Percentiles rank a stretch among this genome's conserved stretches.
These are phyloP conservation scores for Brachionus rubens DNA, from an alignment of 1,140 invertebrate genomes.

Conservation along the genomic window DNA sequence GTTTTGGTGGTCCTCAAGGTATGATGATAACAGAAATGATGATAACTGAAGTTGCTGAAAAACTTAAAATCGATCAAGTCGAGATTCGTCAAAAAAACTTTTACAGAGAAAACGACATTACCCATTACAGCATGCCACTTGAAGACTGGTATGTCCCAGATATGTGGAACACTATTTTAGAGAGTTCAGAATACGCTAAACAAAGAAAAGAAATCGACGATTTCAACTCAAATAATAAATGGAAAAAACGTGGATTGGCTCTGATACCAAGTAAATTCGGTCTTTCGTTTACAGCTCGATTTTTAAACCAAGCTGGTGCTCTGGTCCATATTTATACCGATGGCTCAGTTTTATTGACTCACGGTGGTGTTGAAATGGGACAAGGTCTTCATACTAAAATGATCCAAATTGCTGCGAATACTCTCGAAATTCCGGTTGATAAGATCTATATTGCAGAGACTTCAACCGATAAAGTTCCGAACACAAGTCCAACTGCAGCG, in stretches of 20 bases:
- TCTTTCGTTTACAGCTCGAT: constrained; percentile 74
- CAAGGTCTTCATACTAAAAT: constrained; percentile 93
- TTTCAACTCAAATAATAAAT: constrained; percentile 78
- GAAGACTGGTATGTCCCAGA: constrained; percentile 71
- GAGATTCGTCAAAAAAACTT: constrained; percentile 72
- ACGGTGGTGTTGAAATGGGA: constrained; percentile 91
- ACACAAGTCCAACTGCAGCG: constrained; percentile 85
- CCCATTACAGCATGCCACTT: constrained; percentile 75
- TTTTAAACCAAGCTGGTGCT: constrained; percentile 82
- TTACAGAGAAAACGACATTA: constrained; percentile 73
- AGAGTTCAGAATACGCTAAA: constrained; percentile 68
- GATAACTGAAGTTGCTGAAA: constrained; percentile 53
- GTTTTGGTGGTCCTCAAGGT: constrained; percentile 59
- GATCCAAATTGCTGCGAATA: constrained; percentile 68
- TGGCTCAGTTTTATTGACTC: constrained; percentile 81
- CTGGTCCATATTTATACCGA: constrained; percentile 83
- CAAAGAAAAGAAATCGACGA: constrained; percentile 65
- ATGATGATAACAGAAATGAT: constrained; percentile 54
- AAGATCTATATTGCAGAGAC: constrained; percentile 84
- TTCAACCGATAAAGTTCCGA: constrained; percentile 86
- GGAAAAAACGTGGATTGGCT: constrained; percentile 80
- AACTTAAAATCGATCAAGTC: constrained; percentile 48
- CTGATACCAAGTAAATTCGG: constrained; percentile 86
- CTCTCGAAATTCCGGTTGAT: constrained; percentile 69
- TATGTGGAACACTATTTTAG: constrained; percentile 79